phyloP scores from a whole-genome alignment of 1,140 invertebrate genomes.

The Bombus affinis region DNA sequence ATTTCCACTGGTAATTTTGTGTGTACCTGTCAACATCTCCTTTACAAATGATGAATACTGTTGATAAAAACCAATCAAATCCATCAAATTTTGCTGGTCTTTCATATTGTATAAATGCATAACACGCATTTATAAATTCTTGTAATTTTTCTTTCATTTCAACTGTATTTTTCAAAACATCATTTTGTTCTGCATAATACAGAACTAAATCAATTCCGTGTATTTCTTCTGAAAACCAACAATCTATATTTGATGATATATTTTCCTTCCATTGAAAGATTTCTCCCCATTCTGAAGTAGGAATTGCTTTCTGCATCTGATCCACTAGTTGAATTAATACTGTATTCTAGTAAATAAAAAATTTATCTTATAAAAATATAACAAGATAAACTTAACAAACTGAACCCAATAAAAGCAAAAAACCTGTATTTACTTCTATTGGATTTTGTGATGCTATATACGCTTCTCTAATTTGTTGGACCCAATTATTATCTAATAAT shows the following conservation, averaged over 20 bases:
- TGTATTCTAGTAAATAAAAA: constrained; percentile 65
- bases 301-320: constrained; percentile 79
- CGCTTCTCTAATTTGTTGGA: constrained; percentile 73
- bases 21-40: constrained; percentile 76
- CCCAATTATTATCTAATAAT: constrained; percentile 76
- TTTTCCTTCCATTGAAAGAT: constrained; percentile 75
- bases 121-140: constrained; percentile 73
- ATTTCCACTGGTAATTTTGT: constrained; percentile 24
- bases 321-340: constrained; percentile 73
- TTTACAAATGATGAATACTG: constrained; percentile 77
- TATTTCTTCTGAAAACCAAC: constrained; percentile 77
- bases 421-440: constrained; percentile 67
- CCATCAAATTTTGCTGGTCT: constrained; percentile 70
- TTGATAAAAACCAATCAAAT: constrained; percentile 80
- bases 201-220: constrained; percentile 73
- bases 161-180: constrained; percentile 59
- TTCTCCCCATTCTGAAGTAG: constrained; percentile 77
- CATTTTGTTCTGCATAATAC: constrained; percentile 73
- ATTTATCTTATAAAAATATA: constrained; percentile 10
- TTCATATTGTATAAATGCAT: constrained; percentile 75
- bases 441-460: constrained; percentile 69
- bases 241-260: constrained; percentile 61
- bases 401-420: neutral
- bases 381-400: constrained; percentile 14
- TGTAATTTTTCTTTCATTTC: constrained; percentile 71